Evolutionary conservation across 2,888 invertebrate species (phyloP).

Genomic region (Tetranychus truncatus): DNA sequence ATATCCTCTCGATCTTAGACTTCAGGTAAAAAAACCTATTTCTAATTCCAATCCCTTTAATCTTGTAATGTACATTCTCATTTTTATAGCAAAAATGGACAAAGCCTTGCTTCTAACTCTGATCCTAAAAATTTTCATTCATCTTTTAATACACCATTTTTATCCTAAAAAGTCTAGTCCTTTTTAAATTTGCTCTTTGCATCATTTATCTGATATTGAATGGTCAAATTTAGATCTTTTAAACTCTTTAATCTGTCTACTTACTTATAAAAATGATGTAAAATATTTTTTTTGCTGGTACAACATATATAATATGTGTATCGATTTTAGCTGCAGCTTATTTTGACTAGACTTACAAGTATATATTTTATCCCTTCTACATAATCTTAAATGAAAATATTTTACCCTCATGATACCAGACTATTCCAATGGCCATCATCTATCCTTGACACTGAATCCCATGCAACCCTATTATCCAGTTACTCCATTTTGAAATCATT

Average conservation of each 20-base stretch:
- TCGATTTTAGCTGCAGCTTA: neutral
- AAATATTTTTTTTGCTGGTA: neutral
- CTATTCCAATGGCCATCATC: neutral
- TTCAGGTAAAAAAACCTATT: neutral
- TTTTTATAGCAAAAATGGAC: too few relatives aligned
- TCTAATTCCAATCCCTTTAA: neutral
- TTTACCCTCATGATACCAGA: neutral
- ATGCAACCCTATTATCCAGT: neutral
- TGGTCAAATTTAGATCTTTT: neutral
- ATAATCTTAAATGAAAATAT: neutral
- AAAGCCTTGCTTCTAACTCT: too few relatives aligned
- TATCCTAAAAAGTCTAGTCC: too few relatives aligned
- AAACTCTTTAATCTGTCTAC: neutral
- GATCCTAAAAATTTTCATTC: too few relatives aligned
- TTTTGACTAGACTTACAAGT: neutral
- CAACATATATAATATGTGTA: neutral
- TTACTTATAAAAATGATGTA: neutral
- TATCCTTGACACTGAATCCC: neutral
- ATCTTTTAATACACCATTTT: too few relatives aligned
- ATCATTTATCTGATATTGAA: neutral
- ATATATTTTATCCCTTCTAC: neutral
- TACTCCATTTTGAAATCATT: neutral
- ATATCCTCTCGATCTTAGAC: conserved; percentile 6
- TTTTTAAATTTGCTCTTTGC: neutral
- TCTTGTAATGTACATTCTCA: too few relatives aligned